Evolutionary conservation across 2,888 invertebrate species (phyloP).

Genomic region (Tinea pellionella): DNA sequence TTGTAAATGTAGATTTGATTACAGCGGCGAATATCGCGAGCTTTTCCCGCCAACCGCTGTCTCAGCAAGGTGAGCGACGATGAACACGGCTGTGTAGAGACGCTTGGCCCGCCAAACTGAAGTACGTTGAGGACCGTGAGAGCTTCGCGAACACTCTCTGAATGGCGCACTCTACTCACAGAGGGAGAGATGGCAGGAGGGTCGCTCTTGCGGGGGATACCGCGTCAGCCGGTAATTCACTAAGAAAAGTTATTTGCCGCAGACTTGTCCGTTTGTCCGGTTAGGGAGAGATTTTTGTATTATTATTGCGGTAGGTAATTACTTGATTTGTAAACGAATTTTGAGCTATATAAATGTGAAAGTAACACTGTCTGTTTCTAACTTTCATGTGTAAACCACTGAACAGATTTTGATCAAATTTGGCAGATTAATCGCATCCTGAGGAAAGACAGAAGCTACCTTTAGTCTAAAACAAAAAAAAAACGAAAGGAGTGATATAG

Average conservation of each 20-base stretch:
- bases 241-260: conserved; percentile 65
- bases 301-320: background rate
- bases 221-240: conserved; percentile 62
- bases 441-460: too few species aligned
- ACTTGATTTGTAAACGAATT: background rate
- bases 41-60: conserved; percentile 46
- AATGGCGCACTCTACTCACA: conserved; percentile 53
- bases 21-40: conserved; percentile 8
- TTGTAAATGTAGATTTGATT: background rate
- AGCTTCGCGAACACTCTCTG: conserved; percentile 65
- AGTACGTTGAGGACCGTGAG: conserved; percentile 43
- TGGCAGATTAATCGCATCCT: too few species aligned
- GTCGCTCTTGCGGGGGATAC: conserved; percentile 62
- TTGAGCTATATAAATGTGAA: background rate
- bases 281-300: background rate
- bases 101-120: conserved; percentile 64
- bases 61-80: conserved; percentile 40
- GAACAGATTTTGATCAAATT: too few species aligned
- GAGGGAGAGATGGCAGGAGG: conserved; percentile 64
- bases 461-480: too few species aligned
- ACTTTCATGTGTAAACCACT: too few species aligned
- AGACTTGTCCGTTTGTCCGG: conserved; percentile 24
- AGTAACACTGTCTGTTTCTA: too few species aligned
- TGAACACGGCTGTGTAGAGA: conserved; percentile 43
- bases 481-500: too few species aligned